Base-by-base conservation (phyloP, 2,797 vertebrate genomes). In the Rhynchonycteris naso region DNA sequence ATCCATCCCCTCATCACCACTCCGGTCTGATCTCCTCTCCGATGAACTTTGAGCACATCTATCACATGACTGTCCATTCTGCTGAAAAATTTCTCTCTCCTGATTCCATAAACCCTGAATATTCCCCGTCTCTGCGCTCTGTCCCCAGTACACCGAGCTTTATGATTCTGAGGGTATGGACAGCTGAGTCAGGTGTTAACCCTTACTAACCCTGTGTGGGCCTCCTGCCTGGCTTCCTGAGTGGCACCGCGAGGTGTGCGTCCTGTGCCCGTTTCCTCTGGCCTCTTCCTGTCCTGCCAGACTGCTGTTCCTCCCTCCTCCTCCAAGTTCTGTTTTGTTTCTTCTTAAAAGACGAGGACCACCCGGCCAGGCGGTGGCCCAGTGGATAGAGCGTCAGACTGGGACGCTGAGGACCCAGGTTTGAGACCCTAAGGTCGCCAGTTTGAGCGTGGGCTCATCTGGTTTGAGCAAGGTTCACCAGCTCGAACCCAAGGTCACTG, bases 31-130 rank as follows among this genome's bases (percentile, higher is more conserved):
- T 99, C 98, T 99, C 99, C 98, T 98, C 98, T 98, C 99, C 99
- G 97, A 98, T 98, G 98, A 99, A 98, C 98, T 99, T 99, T 97
- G 98, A 99, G 98, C 99, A 99, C 98, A 98, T 99, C 98, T 99
- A 99, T 99, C 99, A 99, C 98, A 99, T 99, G 99, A 99, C 99
- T 97, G 98, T 98, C 98, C 98, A 98, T 98, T 99, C 99, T 97
- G 99, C 99, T 58, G 98, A 99, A 98, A 99, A 99, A 97, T 98
- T 98, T 98, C 98, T 99, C 97, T 99, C 97, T 98, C 98, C 98
- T 65, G 98, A 99, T 97, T 98, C 98, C 98, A 98, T 98, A 98
- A 97, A 97, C 97, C 98, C 98, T 95, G 98, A 98, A 97, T 97
- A 98, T 97, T 98, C 98, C 98, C 98, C 97, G 89, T 97, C 98